Evolutionary conservation across 1,140 invertebrate genomes (phyloP), one percentile per base, ranked within the genome.

Genomic region (Heterodera schachtii): DNA sequence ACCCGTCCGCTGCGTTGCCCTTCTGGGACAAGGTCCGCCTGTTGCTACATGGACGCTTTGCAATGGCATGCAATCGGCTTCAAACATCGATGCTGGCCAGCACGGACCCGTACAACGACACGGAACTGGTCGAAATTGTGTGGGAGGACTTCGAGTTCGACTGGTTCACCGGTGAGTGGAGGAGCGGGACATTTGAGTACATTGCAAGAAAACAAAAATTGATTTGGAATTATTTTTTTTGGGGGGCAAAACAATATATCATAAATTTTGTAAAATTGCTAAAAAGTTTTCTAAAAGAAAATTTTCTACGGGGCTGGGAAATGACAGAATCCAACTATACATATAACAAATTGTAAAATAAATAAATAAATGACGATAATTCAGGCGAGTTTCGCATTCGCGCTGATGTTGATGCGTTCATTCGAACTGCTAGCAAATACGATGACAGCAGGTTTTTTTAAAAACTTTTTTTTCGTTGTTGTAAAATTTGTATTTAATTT

Each of bases 61-160:
- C 95, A 0, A 93, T 96, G 85, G 94, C 94, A 78, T 94, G 95
- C 11, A 93, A 94, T 86, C 94, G 95, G 86, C 92, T 98, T 82
- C 95, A 95, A 3, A 93, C 97, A 21, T 91, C 96, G 60, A 90
- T 98, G 85, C 96, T 98, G 90, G 96, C 96, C 3, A 97, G 96
- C 0, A 91, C 97, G 6, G 70, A 84, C 69, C 79, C 79, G 21
- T 80, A 80, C 16, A 80, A 80, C 47, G 96, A 95, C 0, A 98
- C 97, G 0, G 97, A 99, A 90, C 94, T 98, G 91, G 98, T 99
- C 95, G 97, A 98, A 90, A 92, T 98, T 31, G 95, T 95, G 0
- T 99, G 97, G 96, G 94, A 93, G 8, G 93, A 95, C 84, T 92
- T 97, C 1, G 93, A 94, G 31, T 93, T 98, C 86, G 95, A 98